Conservation (phyloP, 1,140 invertebrate species). For the Onthophagus taurus region DNA sequence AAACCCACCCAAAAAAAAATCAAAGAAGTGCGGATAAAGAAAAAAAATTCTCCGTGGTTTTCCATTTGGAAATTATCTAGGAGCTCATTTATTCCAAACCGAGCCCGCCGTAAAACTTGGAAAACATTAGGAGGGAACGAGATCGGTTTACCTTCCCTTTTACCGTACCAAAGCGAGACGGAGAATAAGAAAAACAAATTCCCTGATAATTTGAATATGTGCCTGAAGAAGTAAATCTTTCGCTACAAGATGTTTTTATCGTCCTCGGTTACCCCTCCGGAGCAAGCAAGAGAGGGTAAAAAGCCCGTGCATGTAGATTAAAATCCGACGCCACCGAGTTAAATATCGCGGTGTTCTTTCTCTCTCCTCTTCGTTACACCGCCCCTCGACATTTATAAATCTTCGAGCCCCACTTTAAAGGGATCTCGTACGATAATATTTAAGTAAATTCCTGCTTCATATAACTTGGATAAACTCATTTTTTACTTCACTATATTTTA, state of each 20-base stretch:
- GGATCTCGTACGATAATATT: slow-evolving; percentile 35
- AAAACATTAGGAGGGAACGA: slow-evolving; percentile 14
- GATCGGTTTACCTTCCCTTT: not conserved
- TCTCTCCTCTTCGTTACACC: slow-evolving; percentile 9
- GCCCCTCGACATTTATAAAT: slow-evolving; percentile 32
- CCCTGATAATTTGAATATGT: slow-evolving; percentile 40
- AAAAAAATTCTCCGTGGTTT: no score
- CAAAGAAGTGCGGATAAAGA: no score
- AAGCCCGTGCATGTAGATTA: slow-evolving; percentile 38
- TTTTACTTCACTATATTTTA: no score
- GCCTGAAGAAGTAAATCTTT: slow-evolving; percentile 37
- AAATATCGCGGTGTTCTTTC: slow-evolving; percentile 32
- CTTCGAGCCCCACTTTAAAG: slow-evolving; percentile 32
- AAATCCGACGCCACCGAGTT: slow-evolving; percentile 35
- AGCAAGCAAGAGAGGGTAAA: slow-evolving; percentile 30
- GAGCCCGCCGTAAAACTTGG: slow-evolving; percentile 18
- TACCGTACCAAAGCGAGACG: not conserved
- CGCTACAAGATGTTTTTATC: slow-evolving; percentile 39
- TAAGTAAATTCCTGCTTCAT: slow-evolving; percentile 37
- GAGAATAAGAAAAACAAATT: slow-evolving; percentile 37
- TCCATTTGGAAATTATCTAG: slow-evolving; percentile 19
- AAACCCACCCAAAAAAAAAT: no score
- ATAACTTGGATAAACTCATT: no score
- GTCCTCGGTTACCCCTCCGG: slow-evolving; percentile 21
- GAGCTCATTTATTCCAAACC: slow-evolving; percentile 21